These are phyloP conservation scores for Apis florea DNA, from an alignment of 1,140 invertebrate species.

Conservation along the genomic window DNA sequence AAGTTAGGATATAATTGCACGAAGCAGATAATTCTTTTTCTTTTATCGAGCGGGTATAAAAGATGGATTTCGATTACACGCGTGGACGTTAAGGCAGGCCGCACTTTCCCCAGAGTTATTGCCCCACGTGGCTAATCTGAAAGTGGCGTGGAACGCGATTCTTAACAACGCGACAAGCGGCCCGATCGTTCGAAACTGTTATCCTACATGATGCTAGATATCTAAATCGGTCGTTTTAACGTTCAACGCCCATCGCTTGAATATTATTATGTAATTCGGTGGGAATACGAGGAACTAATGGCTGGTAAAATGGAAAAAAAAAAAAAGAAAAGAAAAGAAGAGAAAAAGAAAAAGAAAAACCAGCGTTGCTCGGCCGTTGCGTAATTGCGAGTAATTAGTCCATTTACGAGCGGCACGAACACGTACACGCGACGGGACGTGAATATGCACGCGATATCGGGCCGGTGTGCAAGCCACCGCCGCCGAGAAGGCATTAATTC, in stretches of 20 bases:
- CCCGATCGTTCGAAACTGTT: conserved; percentile 19
- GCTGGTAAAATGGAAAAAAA: conserved; percentile 36
- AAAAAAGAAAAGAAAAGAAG: conserved; percentile 20
- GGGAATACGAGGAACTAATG: conserved; percentile 66
- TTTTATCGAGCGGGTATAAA: too few relatives aligned
- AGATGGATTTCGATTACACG: not conserved
- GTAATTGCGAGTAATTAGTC: conserved; percentile 73
- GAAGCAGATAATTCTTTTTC: too few relatives aligned
- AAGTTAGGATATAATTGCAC: too few relatives aligned
- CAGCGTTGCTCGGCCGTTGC: conserved; percentile 46
- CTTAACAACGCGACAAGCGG: not conserved
- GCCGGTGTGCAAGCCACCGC: conserved; percentile 35
- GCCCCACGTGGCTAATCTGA: not conserved
- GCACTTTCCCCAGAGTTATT: conserved; percentile 19
- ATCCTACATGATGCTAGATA: conserved; percentile 16
- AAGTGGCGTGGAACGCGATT: not conserved
- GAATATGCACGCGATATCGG: conserved; percentile 44
- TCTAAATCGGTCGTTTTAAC: conserved; percentile 60
- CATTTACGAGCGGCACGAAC: conserved; percentile 65
- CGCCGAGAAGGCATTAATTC: conserved; percentile 66
- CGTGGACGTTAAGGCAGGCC: not conserved
- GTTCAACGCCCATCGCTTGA: conserved; percentile 58
- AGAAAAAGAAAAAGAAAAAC: conserved; percentile 14
- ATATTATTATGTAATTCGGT: conserved; percentile 68
- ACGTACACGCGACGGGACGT: not conserved